Evolutionary conservation across 2,888 invertebrate species (phyloP).

Genomic region (Calameuta idolon): DNA sequence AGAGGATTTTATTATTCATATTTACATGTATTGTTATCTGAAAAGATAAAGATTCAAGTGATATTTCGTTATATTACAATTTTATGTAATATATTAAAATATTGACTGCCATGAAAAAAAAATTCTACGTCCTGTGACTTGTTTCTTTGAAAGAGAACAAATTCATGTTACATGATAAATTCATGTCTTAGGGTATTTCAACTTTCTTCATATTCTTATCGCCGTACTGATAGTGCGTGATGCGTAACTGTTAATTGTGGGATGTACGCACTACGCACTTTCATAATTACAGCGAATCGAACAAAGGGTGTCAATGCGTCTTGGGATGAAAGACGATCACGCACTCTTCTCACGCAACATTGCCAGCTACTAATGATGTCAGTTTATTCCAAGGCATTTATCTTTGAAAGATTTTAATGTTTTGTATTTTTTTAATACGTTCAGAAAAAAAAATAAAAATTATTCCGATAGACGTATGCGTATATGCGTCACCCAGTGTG

Average conservation of each 20-base stretch:
- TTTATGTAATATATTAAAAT: neutral
- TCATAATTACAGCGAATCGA: neutral
- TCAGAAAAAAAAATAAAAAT: neutral
- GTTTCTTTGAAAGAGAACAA: neutral
- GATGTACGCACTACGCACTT: neutral
- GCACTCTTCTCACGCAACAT: neutral
- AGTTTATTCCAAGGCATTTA: neutral
- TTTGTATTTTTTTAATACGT: neutral
- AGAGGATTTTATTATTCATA: neutral
- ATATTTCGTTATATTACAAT: neutral
- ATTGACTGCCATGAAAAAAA: neutral
- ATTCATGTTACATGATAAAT: neutral
- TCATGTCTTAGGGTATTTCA: neutral
- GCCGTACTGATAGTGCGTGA: neutral
- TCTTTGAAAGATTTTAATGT: neutral
- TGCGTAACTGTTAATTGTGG: neutral
- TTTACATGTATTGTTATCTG: neutral
- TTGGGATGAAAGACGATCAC: neutral
- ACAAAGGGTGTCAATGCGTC: neutral
- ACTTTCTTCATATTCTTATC: neutral
- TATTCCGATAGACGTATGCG: neutral
- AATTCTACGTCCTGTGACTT: neutral
- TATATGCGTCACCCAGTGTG: neutral
- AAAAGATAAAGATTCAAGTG: neutral
- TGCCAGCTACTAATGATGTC: neutral